Conservation (phyloP, 2,888 invertebrate species). For the Syrphus vitripennis region DNA sequence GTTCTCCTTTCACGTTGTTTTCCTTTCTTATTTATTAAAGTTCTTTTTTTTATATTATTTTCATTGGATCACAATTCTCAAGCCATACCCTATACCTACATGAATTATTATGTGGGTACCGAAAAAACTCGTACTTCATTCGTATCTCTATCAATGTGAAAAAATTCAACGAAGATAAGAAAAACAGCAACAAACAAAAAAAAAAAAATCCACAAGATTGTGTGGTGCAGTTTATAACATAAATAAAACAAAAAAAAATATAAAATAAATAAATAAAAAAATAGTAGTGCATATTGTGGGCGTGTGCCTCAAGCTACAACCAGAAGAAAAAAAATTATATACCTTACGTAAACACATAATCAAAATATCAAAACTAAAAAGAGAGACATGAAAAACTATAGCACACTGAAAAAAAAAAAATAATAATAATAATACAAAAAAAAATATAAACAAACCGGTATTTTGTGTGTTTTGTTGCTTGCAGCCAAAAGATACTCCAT, state of each 20-base stretch:
- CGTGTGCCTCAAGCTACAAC: conserved; percentile 58
- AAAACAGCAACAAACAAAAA: too few species aligned
- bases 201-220: conserved; percentile 39
- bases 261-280: conserved; percentile 1
- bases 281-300: conserved; percentile 43
- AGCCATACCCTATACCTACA: conserved; percentile 37
- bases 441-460: conserved; percentile 40
- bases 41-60: not conserved
- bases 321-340: not conserved
- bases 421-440: not conserved
- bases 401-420: conserved; percentile 1
- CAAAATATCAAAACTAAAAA: conserved; percentile 40
- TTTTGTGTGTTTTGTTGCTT: not conserved
- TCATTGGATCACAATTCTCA: not conserved
- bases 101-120: conserved; percentile 18
- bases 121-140: not conserved
- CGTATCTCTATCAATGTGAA: conserved; percentile 1
- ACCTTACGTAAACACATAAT: conserved; percentile 22
- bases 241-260: conserved; percentile 42
- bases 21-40: not conserved
- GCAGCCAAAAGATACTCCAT: conserved; percentile 13
- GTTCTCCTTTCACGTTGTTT: conserved; percentile 20
- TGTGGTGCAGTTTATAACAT: conserved; percentile 39
- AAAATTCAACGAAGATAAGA: conserved; percentile 20
- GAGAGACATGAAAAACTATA: conserved; percentile 36